Conservation (phyloP, 2,797 vertebrate species). For the Aselliscus stoliczkanus region DNA sequence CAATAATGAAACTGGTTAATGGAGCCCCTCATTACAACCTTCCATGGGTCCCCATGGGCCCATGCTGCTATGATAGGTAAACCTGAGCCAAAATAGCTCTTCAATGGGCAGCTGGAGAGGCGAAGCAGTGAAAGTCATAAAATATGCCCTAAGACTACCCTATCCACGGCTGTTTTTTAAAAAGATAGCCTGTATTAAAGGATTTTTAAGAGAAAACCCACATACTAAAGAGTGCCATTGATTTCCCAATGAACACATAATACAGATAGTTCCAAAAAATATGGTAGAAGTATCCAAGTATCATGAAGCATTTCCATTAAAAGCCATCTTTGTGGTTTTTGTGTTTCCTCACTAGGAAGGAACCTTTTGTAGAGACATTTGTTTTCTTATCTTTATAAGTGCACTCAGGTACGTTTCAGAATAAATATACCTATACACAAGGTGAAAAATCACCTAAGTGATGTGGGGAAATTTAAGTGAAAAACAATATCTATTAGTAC, state of each 20-base stretch:
- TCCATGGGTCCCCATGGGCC: slow-evolving; percentile 39
- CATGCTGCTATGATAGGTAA: slow-evolving; percentile 53
- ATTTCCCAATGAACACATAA: background rate
- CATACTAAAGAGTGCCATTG: background rate
- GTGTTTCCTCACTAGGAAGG: background rate
- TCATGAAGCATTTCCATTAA: background rate
- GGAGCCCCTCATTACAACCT: slow-evolving; percentile 46
- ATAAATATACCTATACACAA: background rate
- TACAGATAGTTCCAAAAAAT: background rate
- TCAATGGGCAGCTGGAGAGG: slow-evolving; percentile 50
- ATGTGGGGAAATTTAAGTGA: background rate
- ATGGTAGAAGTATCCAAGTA: background rate
- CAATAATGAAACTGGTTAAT: slow-evolving; percentile 68
- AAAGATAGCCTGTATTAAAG: background rate
- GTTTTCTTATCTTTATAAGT: background rate
- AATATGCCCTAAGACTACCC: background rate
- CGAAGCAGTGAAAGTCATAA: slow-evolving; percentile 41
- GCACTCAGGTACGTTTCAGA: background rate
- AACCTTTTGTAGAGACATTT: background rate
- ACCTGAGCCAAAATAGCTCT: slow-evolving; percentile 48
- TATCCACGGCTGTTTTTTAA: background rate
- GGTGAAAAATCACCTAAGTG: background rate
- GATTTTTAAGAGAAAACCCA: background rate
- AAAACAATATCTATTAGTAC: background rate
- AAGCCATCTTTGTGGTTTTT: background rate